Evolutionary conservation across 2,113 vertebrate species (phyloP), one percentile per base, ranked within the genome.

Genomic region (Oncorhynchus clarkii): DNA sequence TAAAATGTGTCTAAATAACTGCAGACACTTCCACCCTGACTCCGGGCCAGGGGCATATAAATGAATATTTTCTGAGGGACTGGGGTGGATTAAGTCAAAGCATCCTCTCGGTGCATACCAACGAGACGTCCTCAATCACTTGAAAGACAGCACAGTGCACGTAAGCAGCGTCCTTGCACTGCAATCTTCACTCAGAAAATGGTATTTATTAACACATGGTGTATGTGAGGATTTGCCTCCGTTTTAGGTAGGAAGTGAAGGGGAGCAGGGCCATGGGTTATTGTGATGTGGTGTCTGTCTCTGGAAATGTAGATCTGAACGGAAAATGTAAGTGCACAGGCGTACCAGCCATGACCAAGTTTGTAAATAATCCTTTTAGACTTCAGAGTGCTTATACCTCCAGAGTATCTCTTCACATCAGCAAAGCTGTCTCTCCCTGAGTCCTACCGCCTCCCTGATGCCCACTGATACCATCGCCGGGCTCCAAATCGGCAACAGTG

Each of bases 401-500:
- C 74, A 57, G 75, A 79, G 84, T 84, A 85, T 90, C 80, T 84
- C 72, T 78, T 71, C 31, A 57, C 80, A 89, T 90, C 89, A 86
- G 85, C 82, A 81, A 71, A 77, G 85, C 82, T 39, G 80, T 80
- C 77, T 73, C 78, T 79, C 79, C 68, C 76, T 2, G 71, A 85
- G 84, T 82, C 57, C 79, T 79, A 82, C 83, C 77, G 69, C 82
- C 82, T 86, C 83, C 75, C 83, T 62, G 80, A 86, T 81, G 75
- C 80, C 74, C 81, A 45, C 81, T 72, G 85, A 90, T 91, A 87
- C 80, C 79, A 87, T 88, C 85, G 11, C 54, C 70, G 3, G 72
- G 60, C 82, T 89, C 82, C 78, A 91, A 90, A 92, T 89, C 86
- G 62, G 87, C 88, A 54, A 79, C 84, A 88, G 86, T 77, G 70